Conservation (phyloP, 92 coral and sea anemone genomes). For the Epizoanthus fatuus region DNA sequence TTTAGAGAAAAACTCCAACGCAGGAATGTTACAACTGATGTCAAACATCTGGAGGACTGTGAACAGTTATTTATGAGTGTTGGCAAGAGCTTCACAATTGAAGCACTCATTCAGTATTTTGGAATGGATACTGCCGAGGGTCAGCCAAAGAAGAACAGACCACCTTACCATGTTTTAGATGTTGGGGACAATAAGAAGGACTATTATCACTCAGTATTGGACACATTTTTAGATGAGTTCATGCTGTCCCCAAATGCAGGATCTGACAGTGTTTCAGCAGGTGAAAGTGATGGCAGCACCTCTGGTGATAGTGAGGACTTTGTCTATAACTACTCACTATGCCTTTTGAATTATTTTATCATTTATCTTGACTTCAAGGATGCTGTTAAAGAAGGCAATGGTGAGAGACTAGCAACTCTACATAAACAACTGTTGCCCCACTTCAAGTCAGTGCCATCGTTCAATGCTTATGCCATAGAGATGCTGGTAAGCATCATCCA, state of each 20-base stretch:
- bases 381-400: constrained; percentile 70
- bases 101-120: constrained; percentile 61
- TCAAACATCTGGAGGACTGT: constrained; percentile 64
- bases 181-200: constrained; percentile 57
- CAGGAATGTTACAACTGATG: constrained; percentile 57
- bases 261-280: constrained; percentile 17
- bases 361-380: constrained; percentile 50
- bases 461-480: constrained; percentile 77
- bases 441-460: constrained; percentile 57
- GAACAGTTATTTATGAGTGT: constrained; percentile 54
- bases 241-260: constrained; percentile 38
- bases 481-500: constrained; percentile 65
- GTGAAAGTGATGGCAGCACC: constrained; percentile 24
- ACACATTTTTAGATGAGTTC: constrained; percentile 40
- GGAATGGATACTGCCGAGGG: constrained; percentile 52
- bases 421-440: constrained; percentile 69
- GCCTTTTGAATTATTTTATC: constrained; percentile 57
- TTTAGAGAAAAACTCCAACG: constrained; percentile 65
- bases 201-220: constrained; percentile 38
- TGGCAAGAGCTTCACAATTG: constrained; percentile 57
- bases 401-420: constrained; percentile 55
- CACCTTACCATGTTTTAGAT: constrained; percentile 55
- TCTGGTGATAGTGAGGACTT: constrained; percentile 36
- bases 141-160: constrained; percentile 52
- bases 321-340: constrained; percentile 51